These are phyloP conservation scores for Solenodon paradoxus DNA, from an alignment of 2,113 vertebrate species.

Conservation along the genomic window DNA sequence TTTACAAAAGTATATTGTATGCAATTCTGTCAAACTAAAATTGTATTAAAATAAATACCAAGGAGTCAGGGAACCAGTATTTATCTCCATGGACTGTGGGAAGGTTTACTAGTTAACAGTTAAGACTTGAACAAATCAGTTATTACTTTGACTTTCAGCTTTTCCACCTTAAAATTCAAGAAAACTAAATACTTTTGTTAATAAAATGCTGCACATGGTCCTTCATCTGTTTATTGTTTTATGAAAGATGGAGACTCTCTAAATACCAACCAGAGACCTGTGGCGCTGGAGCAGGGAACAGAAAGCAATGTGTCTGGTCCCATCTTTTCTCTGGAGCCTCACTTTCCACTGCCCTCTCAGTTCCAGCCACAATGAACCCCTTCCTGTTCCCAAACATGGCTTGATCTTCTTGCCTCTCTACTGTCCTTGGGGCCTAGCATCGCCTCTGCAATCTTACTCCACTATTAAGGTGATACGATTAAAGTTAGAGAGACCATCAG, in stretches of 20 bases:
- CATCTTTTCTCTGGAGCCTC: not conserved
- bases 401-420: not conserved
- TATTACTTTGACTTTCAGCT: not conserved
- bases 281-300: not conserved
- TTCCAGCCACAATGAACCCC: not conserved
- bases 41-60: not conserved
- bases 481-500: not conserved
- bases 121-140: not conserved
- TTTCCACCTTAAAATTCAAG: not conserved
- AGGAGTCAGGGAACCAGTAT: not conserved
- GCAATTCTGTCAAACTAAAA: constrained; percentile 7
- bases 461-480: not conserved
- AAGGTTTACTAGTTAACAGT: not conserved
- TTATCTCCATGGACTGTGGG: not conserved
- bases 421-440: not conserved
- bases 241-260: not conserved
- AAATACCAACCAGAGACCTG: not conserved
- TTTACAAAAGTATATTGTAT: not conserved
- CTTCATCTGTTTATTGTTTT: not conserved
- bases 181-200: not conserved
- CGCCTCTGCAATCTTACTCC: not conserved
- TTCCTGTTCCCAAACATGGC: not conserved
- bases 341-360: not conserved
- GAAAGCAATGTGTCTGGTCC: not conserved
- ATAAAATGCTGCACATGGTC: not conserved